Evolutionary conservation across 2,113 vertebrate species (phyloP), one percentile per base, ranked within the genome.

Genomic region (Oxyura jamaicensis): DNA sequence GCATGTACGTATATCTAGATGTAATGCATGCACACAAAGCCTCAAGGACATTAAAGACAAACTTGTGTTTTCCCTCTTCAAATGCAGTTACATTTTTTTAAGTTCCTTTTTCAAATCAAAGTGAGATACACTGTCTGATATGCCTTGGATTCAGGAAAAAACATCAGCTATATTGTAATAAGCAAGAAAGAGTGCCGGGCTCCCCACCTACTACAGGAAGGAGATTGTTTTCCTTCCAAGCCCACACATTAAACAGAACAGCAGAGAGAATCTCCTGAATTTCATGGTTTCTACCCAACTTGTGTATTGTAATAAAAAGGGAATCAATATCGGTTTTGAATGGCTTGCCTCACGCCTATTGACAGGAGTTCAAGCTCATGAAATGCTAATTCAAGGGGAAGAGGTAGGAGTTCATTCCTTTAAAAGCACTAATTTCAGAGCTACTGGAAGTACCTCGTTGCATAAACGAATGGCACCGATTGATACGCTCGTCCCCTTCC

Each of bases 171-270:
- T 77, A 80, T 42, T 28, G 31, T 16, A 68, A 53, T 13, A 83
- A 23, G 39, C 14, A 50, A 71, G 39, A 2, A 53, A 16, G 29
- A 36, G 18, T 52, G 21, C 33, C 55, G 7, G 0, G 0, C 10
- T 39, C 26, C 31, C 8, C 36, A 76, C 7, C 8, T 77, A 53
- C 21, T 35, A 76, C 5, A 65, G 48, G 19, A 68, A 92, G 63
- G 12, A 9, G 11, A 44, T 3, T 77, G 39, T 26, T 46, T 84
- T 84, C 35, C 53, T 88, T 65, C 31, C 65, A 90, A 90, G 78
- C 3, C 3, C 39, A 68, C 5, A 60, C 1, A 41, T 44, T 65
- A 52, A 81, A 84, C 13, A 4, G 8, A 90, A 74, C 13, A 56
- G 50, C 39, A 69, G 26, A 82, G 73, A 55, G 5, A 69, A 68